These are phyloP conservation scores for Drosophila demipolita DNA, from an alignment of 2,888 invertebrate genomes.

Conservation along the genomic window DNA sequence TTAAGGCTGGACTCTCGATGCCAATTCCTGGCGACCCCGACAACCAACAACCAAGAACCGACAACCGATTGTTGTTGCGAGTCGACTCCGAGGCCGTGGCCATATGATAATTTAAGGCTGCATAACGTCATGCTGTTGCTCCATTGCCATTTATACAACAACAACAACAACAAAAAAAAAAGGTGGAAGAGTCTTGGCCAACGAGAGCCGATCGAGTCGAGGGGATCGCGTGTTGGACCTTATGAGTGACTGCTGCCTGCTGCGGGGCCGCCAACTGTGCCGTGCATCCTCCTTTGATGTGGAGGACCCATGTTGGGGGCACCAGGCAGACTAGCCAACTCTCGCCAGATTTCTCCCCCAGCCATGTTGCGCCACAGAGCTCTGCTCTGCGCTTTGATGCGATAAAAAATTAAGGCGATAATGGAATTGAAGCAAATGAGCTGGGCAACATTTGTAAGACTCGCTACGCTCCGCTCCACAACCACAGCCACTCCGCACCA, in stretches of 20 bases:
- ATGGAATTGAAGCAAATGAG: constrained; percentile 85
- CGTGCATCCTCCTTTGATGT: constrained; percentile 84
- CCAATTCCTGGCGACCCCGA: constrained; percentile 52
- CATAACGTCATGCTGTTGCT: constrained; percentile 81
- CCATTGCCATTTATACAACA: constrained; percentile 78
- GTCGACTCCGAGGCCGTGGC: constrained; percentile 41
- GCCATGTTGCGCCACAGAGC: constrained; percentile 23
- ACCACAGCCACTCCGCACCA: neutral
- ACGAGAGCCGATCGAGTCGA: constrained; percentile 40
- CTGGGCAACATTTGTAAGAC: constrained; percentile 79
- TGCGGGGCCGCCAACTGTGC: constrained; percentile 79
- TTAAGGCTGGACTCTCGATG: constrained; percentile 39
- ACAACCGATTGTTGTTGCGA: constrained; percentile 56
- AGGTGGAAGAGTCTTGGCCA: constrained; percentile 35
- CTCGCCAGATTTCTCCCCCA: constrained; percentile 1
- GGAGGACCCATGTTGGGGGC: constrained; percentile 67
- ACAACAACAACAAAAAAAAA: neutral
- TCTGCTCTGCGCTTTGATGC: constrained; percentile 78
- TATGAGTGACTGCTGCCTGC: constrained; percentile 78
- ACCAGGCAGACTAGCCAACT: constrained; percentile 1
- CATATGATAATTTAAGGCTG: constrained; percentile 82
- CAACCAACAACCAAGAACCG: constrained; percentile 24
- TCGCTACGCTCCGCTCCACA: constrained; percentile 14
- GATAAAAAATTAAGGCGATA: constrained; percentile 85
- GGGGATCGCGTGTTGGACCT: constrained; percentile 72